Base-by-base conservation (phyloP, 1,140 invertebrate genomes). In the Orchestia grillus region DNA sequence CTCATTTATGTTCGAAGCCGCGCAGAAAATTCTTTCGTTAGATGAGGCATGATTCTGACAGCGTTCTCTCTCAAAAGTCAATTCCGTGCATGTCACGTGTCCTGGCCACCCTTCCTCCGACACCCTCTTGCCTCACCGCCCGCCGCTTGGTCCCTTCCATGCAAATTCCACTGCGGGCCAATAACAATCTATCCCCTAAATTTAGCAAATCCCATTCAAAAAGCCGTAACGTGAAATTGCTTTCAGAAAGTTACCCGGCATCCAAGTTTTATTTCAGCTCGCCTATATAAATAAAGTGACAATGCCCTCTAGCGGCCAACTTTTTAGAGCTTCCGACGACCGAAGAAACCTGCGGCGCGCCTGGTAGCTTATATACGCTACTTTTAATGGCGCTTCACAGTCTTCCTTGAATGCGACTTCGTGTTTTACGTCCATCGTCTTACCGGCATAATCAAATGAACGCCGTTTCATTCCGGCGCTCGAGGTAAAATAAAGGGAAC, bases 181-280 rank as follows among this genome's bases (percentile, higher is more conserved):
- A 94, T 94, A 94, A 94, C 92, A 94, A 94, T 94, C 44, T 94
- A 94, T 94, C 92, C 36, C 43, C 92, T 94, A 94, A 94, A 94
- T 94, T 94, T 94, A 94, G 92, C 92, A 94, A 94, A 94, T 94
- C 92, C 92, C 92, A 94, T 94, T 94, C 92, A 94, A 94, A 94
- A 94, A 94, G 92, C 92, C 92, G 92, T 94, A 94, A 94, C 92
- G 92, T 94, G 92, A 94, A 94, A 94, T 94, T 94, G 92, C 92
- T 94, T 94, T 94, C 44, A 94, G 92, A 94, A 94, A 94, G 92
- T 94, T 94, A 94, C 92, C 44, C 41, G 11, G 92, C 92, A 94
- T 47, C 92, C 44, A 94, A 94, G 43, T 94, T 94, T 94, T 94
- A 94, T 94, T 94, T 94, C 44, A 94, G 92, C 92, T 44, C 44